Conservation (phyloP, 2,888 invertebrate species). For the Watsonalla cultraria region DNA sequence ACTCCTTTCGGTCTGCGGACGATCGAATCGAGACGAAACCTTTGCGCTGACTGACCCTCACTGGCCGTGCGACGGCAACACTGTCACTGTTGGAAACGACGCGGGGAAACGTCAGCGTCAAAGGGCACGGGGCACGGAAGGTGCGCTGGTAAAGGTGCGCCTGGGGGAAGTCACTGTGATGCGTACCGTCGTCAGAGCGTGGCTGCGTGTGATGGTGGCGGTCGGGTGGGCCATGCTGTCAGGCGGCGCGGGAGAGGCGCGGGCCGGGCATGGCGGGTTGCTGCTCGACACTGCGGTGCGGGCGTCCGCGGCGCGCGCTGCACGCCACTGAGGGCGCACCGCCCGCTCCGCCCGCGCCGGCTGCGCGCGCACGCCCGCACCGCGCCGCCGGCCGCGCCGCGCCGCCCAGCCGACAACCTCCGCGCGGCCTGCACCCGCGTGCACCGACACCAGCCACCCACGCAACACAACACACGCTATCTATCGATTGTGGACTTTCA, state of each 20-base stretch:
- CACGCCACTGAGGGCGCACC: constrained; percentile 74
- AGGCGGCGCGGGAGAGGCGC: constrained; percentile 76
- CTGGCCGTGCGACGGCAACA: constrained; percentile 47
- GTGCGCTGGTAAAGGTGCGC: constrained; percentile 22
- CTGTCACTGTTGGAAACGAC: constrained; percentile 51
- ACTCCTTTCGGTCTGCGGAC: constrained; percentile 71
- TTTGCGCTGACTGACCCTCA: constrained; percentile 55
- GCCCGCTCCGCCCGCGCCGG: constrained; percentile 51
- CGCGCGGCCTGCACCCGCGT: constrained; percentile 47
- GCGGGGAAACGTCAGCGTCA: constrained; percentile 28
- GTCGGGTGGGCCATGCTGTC: constrained; percentile 77
- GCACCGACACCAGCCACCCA: constrained; percentile 43
- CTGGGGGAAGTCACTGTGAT: constrained; percentile 23
- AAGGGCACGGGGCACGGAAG: constrained; percentile 24
- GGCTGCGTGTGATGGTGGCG: constrained; percentile 78
- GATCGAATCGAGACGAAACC: constrained; percentile 73
- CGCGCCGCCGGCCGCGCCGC: constrained; percentile 41
- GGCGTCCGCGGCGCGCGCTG: constrained; percentile 77
- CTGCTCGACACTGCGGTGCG: constrained; percentile 77
- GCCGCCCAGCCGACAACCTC: constrained; percentile 36
- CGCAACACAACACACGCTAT: constrained; percentile 44
- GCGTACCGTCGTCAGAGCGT: constrained; percentile 78
- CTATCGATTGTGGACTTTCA: constrained; percentile 43
- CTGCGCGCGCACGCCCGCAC: constrained; percentile 59
- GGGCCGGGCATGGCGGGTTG: constrained; percentile 77